Percentiles rank a stretch among this genome's conserved stretches.
Conservation (phyloP, 2,797 vertebrate species). For the Rhabdomys pumilio region DNA sequence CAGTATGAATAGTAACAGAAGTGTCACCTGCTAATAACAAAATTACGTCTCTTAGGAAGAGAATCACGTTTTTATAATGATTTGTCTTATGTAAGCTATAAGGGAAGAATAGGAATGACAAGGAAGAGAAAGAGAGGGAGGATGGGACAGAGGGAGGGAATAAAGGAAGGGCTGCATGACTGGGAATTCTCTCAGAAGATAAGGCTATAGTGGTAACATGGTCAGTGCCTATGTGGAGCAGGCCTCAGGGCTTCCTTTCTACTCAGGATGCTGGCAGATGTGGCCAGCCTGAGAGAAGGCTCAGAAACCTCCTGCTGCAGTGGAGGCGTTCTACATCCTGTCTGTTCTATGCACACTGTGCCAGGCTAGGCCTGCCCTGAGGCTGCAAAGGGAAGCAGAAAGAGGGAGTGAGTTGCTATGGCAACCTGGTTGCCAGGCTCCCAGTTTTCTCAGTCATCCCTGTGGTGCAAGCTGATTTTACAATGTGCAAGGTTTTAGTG, state of each 20-base stretch:
- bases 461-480: not conserved
- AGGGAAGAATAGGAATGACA: not conserved
- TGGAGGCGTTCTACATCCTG: not conserved
- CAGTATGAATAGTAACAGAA: not conserved
- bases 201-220: not conserved
- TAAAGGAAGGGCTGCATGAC: fast-evolving
- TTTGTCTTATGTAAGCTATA: not conserved
- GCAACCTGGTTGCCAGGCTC: slow-evolving; percentile 62
- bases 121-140: not conserved
- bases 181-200: not conserved
- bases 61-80: not conserved
- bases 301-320: not conserved
- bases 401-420: slow-evolving; percentile 19
- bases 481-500: not conserved
- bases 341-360: not conserved
- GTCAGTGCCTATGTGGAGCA: not conserved
- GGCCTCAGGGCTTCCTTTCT: not conserved
- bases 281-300: not conserved
- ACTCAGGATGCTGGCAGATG: not conserved
- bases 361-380: not conserved
- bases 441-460: not conserved
- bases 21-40: not conserved
- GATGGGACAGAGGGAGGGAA: too few relatives aligned
- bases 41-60: slow-evolving; percentile 16
- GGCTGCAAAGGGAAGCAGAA: not conserved